phyloP scores from a whole-genome alignment of 2,113 vertebrate species.

The Urocolius indicus region DNA sequence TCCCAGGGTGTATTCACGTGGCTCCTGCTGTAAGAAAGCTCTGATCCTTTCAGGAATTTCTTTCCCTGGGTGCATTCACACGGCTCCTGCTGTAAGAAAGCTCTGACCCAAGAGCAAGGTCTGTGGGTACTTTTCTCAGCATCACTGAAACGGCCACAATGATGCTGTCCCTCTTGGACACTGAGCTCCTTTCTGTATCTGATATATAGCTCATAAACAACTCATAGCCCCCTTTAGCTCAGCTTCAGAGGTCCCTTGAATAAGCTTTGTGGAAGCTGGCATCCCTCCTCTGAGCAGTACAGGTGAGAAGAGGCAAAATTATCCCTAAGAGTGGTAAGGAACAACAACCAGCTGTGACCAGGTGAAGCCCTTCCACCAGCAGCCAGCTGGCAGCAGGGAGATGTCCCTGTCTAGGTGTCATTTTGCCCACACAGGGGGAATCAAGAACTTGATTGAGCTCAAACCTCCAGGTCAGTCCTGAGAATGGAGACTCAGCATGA shows the following conservation, averaged over 20 bases:
- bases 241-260: not conserved
- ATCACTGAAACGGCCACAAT: not conserved
- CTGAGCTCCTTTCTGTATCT: not conserved
- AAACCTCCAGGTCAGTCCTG: not conserved
- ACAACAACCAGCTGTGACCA: not conserved
- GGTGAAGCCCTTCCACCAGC: not conserved
- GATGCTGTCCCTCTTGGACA: not conserved
- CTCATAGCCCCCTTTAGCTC: not conserved
- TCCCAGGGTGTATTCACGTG: not conserved
- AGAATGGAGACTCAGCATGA: not conserved
- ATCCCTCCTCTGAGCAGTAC: not conserved
- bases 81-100: not conserved
- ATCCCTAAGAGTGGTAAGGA: not conserved
- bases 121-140: not conserved
- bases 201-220: not conserved
- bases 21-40: not conserved
- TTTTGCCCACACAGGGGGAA: not conserved
- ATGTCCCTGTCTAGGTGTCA: not conserved
- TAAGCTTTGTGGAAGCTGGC: not conserved
- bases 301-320: not conserved
- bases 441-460: fast-evolving
- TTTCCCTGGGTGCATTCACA: not conserved
- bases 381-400: not conserved
- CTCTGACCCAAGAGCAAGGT: not conserved
- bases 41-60: not conserved